phyloP scores from a whole-genome alignment of 2,797 vertebrate species.

The Molossus alvarezi region DNA sequence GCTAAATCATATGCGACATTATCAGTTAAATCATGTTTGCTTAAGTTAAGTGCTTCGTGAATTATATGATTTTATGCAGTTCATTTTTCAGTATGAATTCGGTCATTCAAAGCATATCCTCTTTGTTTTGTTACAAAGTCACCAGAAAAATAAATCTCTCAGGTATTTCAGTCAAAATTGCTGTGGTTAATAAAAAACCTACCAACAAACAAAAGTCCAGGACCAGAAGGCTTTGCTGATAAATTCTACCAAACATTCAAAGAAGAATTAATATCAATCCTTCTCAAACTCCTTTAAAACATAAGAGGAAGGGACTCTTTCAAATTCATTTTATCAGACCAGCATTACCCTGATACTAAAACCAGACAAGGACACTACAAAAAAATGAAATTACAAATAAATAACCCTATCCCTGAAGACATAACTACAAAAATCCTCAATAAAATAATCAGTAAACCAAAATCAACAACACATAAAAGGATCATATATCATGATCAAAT shows the following conservation, averaged over 20 bases:
- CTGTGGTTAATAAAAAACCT: background rate
- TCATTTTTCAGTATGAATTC: constrained; percentile 5
- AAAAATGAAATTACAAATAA: background rate
- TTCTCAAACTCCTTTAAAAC: background rate
- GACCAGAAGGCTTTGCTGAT: background rate
- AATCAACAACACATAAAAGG: background rate
- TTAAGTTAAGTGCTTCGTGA: constrained; percentile 32
- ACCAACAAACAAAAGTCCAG: background rate
- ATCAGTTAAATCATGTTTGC: constrained; percentile 27
- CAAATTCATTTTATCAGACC: background rate
- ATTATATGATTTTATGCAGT: background rate
- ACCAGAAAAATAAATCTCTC: constrained; percentile 1
- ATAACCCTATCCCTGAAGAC: background rate
- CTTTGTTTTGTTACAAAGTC: constrained; percentile 51
- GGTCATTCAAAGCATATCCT: constrained; percentile 28
- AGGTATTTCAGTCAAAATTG: background rate
- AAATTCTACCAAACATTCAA: background rate
- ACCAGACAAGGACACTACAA: background rate
- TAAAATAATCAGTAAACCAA: background rate
- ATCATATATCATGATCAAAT: background rate
- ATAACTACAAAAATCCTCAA: background rate
- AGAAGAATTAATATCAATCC: background rate
- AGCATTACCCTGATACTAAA: background rate
- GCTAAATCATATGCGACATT: background rate
- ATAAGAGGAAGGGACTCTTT: background rate